These are phyloP conservation scores for Triplophysa tibetana DNA, from an alignment of 2,113 vertebrate genomes.

Conservation along the genomic window DNA sequence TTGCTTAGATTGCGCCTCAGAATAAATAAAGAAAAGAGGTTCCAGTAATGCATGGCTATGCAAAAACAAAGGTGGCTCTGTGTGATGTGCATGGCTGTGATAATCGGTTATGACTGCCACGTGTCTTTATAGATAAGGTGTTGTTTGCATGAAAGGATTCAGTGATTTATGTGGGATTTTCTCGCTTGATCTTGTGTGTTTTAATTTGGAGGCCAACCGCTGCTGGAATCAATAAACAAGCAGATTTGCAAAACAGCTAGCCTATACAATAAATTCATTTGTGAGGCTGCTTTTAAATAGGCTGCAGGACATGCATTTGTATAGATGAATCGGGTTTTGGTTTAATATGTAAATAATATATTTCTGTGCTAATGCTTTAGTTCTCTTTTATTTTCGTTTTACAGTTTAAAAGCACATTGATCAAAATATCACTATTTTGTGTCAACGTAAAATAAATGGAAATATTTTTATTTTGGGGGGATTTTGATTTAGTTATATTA, in stretches of 20 bases:
- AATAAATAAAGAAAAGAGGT: constrained; percentile 52
- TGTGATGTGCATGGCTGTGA: background rate
- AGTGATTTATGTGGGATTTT: background rate
- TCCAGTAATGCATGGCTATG: constrained; percentile 20
- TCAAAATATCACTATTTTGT: background rate
- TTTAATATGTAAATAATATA: constrained; percentile 41
- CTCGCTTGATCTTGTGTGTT: background rate
- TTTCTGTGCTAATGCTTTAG: background rate
- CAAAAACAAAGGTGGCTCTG: constrained; percentile 12
- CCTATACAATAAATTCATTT: constrained; percentile 7
- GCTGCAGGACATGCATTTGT: background rate
- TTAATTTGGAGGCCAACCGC: constrained; percentile 10
- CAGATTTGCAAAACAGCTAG: constrained; percentile 22
- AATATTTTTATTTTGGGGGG: too few relatives aligned
- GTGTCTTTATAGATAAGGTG: constrained; percentile 23
- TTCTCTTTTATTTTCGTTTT: background rate
- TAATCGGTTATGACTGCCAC: constrained; percentile 15
- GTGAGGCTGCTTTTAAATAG: background rate
- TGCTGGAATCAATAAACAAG: constrained; percentile 22
- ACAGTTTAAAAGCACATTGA: constrained; percentile 23
- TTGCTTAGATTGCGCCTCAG: constrained; percentile 55
- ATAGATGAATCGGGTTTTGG: constrained; percentile 37
- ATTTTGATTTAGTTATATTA: too few relatives aligned
- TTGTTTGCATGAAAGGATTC: constrained; percentile 36
- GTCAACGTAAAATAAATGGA: too few relatives aligned